Percentiles rank a stretch among this genome's conserved stretches.
Conservation (phyloP, 2,888 invertebrate genomes). For the Hirtodrosophila histrioides region DNA sequence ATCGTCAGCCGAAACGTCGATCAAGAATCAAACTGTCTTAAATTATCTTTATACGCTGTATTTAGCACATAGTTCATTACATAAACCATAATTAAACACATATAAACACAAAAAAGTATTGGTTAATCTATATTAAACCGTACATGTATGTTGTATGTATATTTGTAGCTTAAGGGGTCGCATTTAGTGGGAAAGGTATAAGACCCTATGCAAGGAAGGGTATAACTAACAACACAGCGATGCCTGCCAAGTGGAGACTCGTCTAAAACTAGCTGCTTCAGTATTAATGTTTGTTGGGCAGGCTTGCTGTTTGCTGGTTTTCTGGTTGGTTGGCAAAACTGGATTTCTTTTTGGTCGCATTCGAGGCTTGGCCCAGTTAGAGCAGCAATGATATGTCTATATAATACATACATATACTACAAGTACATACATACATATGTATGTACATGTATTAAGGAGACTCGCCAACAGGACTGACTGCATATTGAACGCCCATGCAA, state of each 20-base stretch:
- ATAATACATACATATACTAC: background rate
- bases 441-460: conserved; percentile 48
- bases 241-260: conserved; percentile 12
- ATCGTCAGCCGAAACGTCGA: too few species aligned
- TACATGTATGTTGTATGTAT: too few species aligned
- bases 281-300: conserved; percentile 7
- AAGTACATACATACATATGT: conserved; percentile 4
- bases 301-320: conserved; percentile 6
- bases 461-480: conserved; percentile 73
- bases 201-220: too few species aligned
- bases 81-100: too few species aligned
- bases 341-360: conserved; percentile 69
- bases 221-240: too few species aligned
- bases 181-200: too few species aligned
- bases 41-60: too few species aligned
- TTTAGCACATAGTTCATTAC: too few species aligned
- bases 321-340: conserved; percentile 60
- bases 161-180: too few species aligned
- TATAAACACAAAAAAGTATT: too few species aligned
- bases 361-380: conserved; percentile 76
- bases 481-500: conserved; percentile 69
- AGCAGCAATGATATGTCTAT: conserved; percentile 37
- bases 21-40: too few species aligned
- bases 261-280: conserved; percentile 34
- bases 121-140: too few species aligned